Evolutionary conservation across 2,888 invertebrate species (phyloP), one percentile per base, ranked within the genome.

Genomic region (Aquatica leii): DNA sequence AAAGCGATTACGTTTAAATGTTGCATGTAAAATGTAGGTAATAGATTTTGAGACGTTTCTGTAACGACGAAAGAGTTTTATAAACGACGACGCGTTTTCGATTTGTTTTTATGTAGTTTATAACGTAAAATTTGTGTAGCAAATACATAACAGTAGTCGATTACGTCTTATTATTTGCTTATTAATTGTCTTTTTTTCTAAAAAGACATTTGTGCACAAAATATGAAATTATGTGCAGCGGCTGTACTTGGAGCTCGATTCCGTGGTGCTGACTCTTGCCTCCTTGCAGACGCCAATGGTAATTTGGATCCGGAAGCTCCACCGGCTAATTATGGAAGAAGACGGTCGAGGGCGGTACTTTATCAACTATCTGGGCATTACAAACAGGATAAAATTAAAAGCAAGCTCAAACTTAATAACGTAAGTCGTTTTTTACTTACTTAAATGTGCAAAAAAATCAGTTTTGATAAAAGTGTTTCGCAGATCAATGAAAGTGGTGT

Each of bases 331-430:
- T 95, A 95, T 86, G 95, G 94, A 74, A 86, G 97, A 72, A 87
- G 97, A 77, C 88, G 97, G 77, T 96, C 96, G 80, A 87, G 97
- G 78, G 97, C 97, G 43, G 97, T 97, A 63, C 90, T 97, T 68
- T 97, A 97, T 85, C 97, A 97, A 84, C 88, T 97, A 75, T 97
- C 96, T 74, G 97, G 97, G 69, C 97, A 97, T 84, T 97, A 97
- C 84, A 95, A 94, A 82, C 95, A 94, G 79, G 95, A 95, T 83
- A 94, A 94, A 81, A 90, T 90, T 84, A 94, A 97, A 86, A 92
- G 91, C 72, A 97, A 97, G 86, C 87, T 96, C 77, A 96, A 96
- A 85, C 86, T 97, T 75, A 96, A 95, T 84, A 97, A 95, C 86
- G 97, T 96, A 86, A 92, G 93, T 88, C 78, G 14, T 43, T 15